phyloP scores from a whole-genome alignment of 2,113 vertebrate genomes.

The Rhinichthys klamathensis region DNA sequence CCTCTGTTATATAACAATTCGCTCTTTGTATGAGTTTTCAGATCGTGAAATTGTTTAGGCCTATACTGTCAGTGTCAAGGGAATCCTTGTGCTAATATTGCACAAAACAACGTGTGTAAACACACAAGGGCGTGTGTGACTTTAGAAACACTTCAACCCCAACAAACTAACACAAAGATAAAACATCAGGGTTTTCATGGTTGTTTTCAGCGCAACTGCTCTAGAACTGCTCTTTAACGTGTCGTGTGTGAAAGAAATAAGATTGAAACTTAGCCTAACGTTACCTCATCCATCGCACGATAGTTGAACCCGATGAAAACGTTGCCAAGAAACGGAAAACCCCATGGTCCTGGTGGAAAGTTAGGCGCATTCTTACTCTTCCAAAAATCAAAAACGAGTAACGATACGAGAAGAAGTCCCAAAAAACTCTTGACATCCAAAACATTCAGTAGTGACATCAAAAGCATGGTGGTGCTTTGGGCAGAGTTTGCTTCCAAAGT shows the following conservation, averaged over 20 bases:
- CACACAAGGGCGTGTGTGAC: background rate
- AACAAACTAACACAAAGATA: background rate
- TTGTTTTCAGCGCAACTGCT: background rate
- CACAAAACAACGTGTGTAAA: too few relatives aligned
- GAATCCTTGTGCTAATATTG: too few relatives aligned
- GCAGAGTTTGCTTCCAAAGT: constrained; percentile 16
- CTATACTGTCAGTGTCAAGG: too few relatives aligned
- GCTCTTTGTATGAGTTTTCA: too few relatives aligned
- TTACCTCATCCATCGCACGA: constrained; percentile 67
- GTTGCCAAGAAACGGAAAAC: constrained; percentile 71
- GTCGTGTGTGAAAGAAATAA: background rate
- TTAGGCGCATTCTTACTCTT: constrained; percentile 43
- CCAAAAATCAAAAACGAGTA: constrained; percentile 37
- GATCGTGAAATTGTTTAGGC: too few relatives aligned
- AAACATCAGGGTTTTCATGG: background rate
- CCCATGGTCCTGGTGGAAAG: constrained; percentile 68
- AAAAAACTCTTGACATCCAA: constrained; percentile 36
- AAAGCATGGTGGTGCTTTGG: constrained; percentile 29
- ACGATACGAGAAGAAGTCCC: constrained; percentile 20
- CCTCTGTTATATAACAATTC: too few relatives aligned
- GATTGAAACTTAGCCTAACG: constrained; percentile 20
- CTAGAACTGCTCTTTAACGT: background rate
- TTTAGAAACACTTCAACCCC: background rate
- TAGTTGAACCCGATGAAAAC: constrained; percentile 58
- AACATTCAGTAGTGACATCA: constrained; percentile 19